phyloP scores from a whole-genome alignment of 2,113 vertebrate genomes.

The Engystomops pustulosus region DNA sequence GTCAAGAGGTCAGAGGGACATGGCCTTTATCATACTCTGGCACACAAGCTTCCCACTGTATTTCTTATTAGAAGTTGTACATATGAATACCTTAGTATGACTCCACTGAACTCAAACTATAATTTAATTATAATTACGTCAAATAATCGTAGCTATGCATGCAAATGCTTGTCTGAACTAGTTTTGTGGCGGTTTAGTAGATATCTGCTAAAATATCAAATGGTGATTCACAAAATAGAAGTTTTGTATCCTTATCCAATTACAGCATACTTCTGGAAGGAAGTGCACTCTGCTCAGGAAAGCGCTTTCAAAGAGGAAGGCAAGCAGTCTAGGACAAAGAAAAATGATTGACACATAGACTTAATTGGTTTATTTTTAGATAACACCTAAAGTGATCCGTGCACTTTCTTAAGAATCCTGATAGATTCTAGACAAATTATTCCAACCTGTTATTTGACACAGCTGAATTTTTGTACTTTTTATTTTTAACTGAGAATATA shows the following conservation, averaged over 20 bases:
- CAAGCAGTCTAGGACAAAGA: not conserved
- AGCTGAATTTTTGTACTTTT: not conserved
- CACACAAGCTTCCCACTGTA: no score
- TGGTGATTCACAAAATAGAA: not conserved
- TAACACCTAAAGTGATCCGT: slow-evolving; percentile 12
- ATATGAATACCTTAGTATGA: no score
- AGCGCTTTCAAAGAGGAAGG: not conserved
- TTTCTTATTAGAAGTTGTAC: no score
- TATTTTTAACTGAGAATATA: not conserved
- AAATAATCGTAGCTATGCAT: no score
- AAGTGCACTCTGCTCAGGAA: not conserved
- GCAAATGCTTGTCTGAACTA: no score
- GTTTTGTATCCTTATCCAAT: slow-evolving; percentile 14
- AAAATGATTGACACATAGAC: slow-evolving; percentile 1
- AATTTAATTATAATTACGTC: no score
- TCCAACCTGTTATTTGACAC: not conserved
- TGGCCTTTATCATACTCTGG: no score
- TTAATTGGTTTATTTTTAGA: slow-evolving; percentile 32
- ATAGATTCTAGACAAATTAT: not conserved
- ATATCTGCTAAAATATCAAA: not conserved
- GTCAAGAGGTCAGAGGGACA: no score
- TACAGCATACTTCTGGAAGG: not conserved
- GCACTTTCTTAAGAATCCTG: not conserved
- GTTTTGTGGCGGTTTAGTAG: no score
- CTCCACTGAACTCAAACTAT: no score